Evolutionary conservation across 2,888 invertebrate genomes (phyloP).

Genomic region (Ichneumon xanthorius): DNA sequence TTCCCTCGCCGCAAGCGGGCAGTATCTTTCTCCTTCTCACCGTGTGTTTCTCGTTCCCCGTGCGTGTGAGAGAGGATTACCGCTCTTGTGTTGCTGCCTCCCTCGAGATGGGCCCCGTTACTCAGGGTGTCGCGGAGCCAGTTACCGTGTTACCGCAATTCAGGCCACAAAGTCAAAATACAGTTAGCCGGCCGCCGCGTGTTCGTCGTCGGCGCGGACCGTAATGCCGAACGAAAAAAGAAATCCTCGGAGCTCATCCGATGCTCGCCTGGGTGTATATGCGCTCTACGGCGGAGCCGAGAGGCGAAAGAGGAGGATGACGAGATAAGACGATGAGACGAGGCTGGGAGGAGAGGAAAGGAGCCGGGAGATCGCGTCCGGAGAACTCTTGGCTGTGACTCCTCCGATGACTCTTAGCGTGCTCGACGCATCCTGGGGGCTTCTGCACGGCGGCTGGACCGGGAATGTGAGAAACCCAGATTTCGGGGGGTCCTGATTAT

Average conservation of each 20-base stretch:
- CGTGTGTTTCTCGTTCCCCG: conserved; percentile 12
- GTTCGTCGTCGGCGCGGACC: conserved; percentile 65
- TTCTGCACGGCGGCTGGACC: conserved; percentile 24
- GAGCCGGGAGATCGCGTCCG: conserved; percentile 31
- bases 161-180: conserved; percentile 85
- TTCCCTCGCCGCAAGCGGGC: conserved; percentile 43
- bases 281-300: conserved; percentile 6
- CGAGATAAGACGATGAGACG: conserved; percentile 44
- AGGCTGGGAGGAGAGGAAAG: conserved; percentile 55
- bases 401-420: conserved; percentile 14
- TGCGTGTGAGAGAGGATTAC: conserved; percentile 53
- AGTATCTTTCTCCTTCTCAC: conserved; percentile 17
- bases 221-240: conserved; percentile 57
- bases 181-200: conserved; percentile 82
- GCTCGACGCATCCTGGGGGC: conserved; percentile 19
- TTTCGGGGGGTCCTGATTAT: neutral
- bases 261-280: conserved; percentile 45
- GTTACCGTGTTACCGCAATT: conserved; percentile 85
- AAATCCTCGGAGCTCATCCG: conserved; percentile 53
- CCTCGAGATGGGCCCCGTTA: conserved; percentile 79
- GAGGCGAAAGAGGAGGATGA: conserved; percentile 20
- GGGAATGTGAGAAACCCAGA: conserved; percentile 39
- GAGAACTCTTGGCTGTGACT: conserved; percentile 34
- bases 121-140: conserved; percentile 84
- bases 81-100: conserved; percentile 59